phyloP scores from a whole-genome alignment of 2,113 vertebrate genomes.

The Lagopus leucura region DNA sequence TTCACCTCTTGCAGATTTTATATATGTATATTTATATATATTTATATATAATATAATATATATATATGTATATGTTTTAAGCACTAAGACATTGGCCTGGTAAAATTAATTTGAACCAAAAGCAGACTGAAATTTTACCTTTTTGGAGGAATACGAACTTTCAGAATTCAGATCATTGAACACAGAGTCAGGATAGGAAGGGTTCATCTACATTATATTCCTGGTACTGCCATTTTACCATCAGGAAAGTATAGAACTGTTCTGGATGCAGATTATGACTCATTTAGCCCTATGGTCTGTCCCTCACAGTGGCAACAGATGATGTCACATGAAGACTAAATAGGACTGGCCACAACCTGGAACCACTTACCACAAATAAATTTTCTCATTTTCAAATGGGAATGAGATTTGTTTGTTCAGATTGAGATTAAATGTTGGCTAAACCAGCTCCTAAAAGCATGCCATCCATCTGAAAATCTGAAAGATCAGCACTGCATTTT shows the following conservation, averaged over 20 bases:
- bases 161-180: neutral
- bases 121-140: neutral
- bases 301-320: neutral
- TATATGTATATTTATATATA: neutral
- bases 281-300: neutral
- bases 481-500: neutral
- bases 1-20: neutral
- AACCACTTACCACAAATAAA: neutral
- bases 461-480: neutral
- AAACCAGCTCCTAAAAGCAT: neutral
- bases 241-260: neutral
- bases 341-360: neutral
- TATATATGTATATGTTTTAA: too few species aligned
- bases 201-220: neutral
- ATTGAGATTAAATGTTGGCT: neutral
- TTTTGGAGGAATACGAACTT: neutral
- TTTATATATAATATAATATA: too few species aligned
- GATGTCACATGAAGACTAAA: rapidly evolving
- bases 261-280: neutral
- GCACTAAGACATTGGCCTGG: neutral
- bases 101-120: neutral
- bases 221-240: neutral
- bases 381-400: neutral
- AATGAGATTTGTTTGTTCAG: neutral
- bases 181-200: neutral